Evolutionary conservation across 2,888 invertebrate genomes (phyloP).

Genomic region (Leptinotarsa rubiginosa): DNA sequence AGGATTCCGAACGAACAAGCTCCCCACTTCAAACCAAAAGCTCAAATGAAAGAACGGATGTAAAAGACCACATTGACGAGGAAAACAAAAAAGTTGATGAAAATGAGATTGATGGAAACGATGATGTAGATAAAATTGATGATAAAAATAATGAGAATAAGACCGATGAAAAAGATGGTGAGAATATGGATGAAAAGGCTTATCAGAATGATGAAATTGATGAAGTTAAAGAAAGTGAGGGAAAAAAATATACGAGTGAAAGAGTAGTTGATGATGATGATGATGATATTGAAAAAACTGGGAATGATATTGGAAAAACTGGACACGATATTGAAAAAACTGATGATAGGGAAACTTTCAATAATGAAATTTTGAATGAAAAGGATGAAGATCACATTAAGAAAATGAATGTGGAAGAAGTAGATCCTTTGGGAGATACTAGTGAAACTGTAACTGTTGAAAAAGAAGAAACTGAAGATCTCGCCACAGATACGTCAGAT

Average conservation of each 20-base stretch:
- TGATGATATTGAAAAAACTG: conserved; percentile 1
- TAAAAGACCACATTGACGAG: conserved; percentile 4
- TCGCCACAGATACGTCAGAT: neutral
- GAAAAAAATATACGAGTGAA: too few species aligned
- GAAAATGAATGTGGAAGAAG: neutral
- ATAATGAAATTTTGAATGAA: conserved; percentile 1
- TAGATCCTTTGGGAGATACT: conserved; percentile 13
- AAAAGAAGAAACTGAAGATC: conserved; percentile 20
- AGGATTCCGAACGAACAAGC: conserved; percentile 2
- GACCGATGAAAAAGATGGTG: conserved; percentile 18
- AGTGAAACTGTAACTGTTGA: neutral
- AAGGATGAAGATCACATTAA: neutral
- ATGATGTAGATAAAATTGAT: conserved; percentile 16
- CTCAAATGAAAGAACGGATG: neutral
- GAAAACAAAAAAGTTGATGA: conserved; percentile 13
- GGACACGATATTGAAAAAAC: conserved; percentile 5
- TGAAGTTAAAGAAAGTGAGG: conserved; percentile 23
- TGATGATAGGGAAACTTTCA: neutral
- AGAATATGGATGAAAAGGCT: conserved; percentile 9
- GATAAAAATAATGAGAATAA: conserved; percentile 7
- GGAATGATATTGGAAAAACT: neutral
- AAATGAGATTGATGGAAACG: neutral
- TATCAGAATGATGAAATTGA: conserved; percentile 12
- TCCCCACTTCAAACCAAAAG: neutral
- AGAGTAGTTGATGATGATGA: neutral